Conservation (phyloP, 1,140 invertebrate species). For the Neomicropteryx cornuta region DNA sequence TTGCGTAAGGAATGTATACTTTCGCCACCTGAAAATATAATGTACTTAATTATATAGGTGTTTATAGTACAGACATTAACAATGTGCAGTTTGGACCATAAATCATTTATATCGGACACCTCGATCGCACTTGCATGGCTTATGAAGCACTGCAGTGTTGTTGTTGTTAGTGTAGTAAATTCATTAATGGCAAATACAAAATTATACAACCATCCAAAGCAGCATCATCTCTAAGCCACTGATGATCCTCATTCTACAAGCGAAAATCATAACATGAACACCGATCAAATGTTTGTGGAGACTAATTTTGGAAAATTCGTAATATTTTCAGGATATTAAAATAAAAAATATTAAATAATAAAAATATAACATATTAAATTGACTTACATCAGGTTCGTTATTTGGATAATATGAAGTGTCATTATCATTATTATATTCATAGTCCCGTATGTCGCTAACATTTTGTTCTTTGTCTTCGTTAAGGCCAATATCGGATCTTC, state of each 20-base stretch:
- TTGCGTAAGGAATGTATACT: constrained; percentile 60
- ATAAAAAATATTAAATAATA: constrained; percentile 2
- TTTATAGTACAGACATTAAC: too few relatives aligned
- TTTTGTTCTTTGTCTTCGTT: constrained; percentile 14
- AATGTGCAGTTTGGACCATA: too few relatives aligned
- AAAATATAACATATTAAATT: not conserved
- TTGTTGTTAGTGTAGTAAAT: too few relatives aligned
- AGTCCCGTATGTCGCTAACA: constrained; percentile 25
- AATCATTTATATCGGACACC: too few relatives aligned
- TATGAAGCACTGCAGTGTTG: too few relatives aligned
- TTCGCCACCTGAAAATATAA: constrained; percentile 53
- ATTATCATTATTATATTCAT: constrained; percentile 42
- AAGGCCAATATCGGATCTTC: constrained; percentile 4
- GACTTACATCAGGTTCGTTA: constrained; percentile 19
- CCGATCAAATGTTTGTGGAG: too few relatives aligned
- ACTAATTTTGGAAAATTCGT: not conserved
- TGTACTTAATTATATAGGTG: too few relatives aligned
- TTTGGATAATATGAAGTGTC: constrained; percentile 38
- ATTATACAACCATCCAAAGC: constrained; percentile 25
- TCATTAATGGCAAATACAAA: too few relatives aligned
- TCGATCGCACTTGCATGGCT: too few relatives aligned
- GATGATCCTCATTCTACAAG: constrained; percentile 27
- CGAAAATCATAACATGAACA: not conserved
- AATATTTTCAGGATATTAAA: constrained; percentile 1
- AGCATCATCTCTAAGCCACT: constrained; percentile 29